A percentile compares a stretch with the other conserved stretches of the same genome.
phyloP scores from a whole-genome alignment of 2,888 invertebrate species.

The Phaonia tiefii region DNA sequence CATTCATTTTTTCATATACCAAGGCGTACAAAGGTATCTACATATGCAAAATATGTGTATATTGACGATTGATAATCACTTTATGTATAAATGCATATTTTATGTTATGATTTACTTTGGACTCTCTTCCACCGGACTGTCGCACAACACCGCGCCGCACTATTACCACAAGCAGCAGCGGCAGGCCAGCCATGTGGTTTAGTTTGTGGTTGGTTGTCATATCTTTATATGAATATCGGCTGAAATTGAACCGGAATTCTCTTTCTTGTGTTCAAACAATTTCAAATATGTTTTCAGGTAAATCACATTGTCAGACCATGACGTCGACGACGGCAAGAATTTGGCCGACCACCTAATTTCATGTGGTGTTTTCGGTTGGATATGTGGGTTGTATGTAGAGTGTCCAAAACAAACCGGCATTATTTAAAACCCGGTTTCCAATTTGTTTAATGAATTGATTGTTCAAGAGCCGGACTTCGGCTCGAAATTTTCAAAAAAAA shows the following conservation, averaged over 20 bases:
- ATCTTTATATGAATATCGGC: too few species aligned
- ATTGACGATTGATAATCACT: slow-evolving; percentile 21
- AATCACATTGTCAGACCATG: slow-evolving; percentile 50
- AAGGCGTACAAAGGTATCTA: too few species aligned
- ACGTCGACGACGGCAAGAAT: neutral
- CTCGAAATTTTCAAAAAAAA: too few species aligned
- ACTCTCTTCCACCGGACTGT: neutral
- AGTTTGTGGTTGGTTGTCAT: too few species aligned
- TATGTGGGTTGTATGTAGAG: slow-evolving; percentile 66
- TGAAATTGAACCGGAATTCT: slow-evolving; percentile 52
- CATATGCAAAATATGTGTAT: too few species aligned
- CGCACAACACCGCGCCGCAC: too few species aligned
- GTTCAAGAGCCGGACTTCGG: too few species aligned
- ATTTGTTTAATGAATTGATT: too few species aligned
- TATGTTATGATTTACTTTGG: slow-evolving; percentile 1
- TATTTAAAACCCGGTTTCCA: too few species aligned
- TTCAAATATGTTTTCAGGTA: slow-evolving; percentile 60
- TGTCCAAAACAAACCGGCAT: too few species aligned
- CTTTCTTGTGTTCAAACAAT: slow-evolving; percentile 59
- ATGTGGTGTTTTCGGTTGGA: neutral
- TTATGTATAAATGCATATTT: slow-evolving; percentile 30
- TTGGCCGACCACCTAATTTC: slow-evolving; percentile 34
- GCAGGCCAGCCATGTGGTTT: neutral
- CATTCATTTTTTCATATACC: neutral
- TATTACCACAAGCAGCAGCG: neutral